A percentile compares a stretch with the other conserved stretches of the same genome.
phyloP scores from a whole-genome alignment of 2,113 vertebrate genomes.

The Microcebus jonahi region DNA sequence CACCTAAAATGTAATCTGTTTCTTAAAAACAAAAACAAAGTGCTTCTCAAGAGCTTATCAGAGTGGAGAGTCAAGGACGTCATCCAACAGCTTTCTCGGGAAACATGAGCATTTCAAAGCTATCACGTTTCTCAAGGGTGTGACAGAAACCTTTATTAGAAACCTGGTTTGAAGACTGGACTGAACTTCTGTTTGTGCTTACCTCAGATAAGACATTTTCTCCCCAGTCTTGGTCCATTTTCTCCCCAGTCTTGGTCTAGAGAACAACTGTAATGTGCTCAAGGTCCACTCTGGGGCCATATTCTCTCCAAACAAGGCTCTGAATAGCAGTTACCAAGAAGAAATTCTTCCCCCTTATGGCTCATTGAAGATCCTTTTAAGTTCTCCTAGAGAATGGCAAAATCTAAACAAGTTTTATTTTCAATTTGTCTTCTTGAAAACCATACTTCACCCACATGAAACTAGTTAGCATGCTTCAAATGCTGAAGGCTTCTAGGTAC shows the following conservation, averaged over 20 bases:
- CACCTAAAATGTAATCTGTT: background rate
- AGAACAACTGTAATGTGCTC: background rate
- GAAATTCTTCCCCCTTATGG: background rate
- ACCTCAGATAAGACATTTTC: background rate
- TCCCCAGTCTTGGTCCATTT: background rate
- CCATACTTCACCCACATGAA: slow-evolving; percentile 81
- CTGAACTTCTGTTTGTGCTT: background rate
- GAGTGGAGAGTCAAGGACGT: no score
- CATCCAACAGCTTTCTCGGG: background rate
- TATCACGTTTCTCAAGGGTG: background rate
- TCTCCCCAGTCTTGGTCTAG: background rate
- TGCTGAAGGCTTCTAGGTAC: slow-evolving; percentile 81
- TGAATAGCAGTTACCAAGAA: background rate
- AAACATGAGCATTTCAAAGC: no score
- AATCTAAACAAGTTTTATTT: slow-evolving; percentile 72
- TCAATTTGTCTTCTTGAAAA: slow-evolving; percentile 75
- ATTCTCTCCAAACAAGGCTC: background rate
- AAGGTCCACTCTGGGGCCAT: fast-evolving
- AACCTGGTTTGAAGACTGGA: background rate
- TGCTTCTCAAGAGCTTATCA: background rate
- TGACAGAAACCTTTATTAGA: background rate
- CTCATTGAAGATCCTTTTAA: slow-evolving; percentile 21
- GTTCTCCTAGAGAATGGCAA: slow-evolving; percentile 77
- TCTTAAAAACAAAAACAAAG: background rate
- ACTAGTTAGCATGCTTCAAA: slow-evolving; percentile 52